Evolutionary conservation across 2,113 vertebrate genomes (phyloP), one percentile per base, ranked within the genome.

Genomic region (Amblyornis subalaris): DNA sequence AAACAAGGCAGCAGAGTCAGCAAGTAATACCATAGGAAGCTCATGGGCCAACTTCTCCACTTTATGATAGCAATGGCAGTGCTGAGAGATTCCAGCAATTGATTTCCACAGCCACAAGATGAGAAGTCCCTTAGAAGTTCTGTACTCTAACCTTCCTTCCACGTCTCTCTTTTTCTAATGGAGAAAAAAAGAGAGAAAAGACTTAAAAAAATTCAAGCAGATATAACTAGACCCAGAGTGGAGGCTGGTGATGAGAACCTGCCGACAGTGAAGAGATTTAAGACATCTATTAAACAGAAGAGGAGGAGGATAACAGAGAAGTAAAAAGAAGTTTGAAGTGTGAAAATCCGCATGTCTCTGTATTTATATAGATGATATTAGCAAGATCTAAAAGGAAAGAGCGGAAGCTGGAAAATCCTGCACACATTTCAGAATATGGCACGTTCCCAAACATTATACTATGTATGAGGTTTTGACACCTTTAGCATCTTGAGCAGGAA

Each of bases 191-290:
- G 23, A 50, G 31, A 26, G 9, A 47, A 75, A 53, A 55, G 24
- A 77, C 35, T n/a, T 64, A 58, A 50, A 48, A 47, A 50, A 69
- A 58, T 2, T 42, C 42, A 40, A 54, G 54, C 62, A 95, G 71
- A 51, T 88, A 79, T 71, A 90, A 76, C 51, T 35, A 36, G 36
- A 87, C 83, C 60, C 47, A 70, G 69, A 74, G 64, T 88, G 85
- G 82, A 93, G 90, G 91, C 64, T 88, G 64, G 40, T 91, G 71
- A 83, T 64, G 36, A 88, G 72, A 90, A 94, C 54, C 71, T 91
- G 81, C 75, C 3, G 0, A 88, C 42, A 83, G 71, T 1, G 1
- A 42, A 58, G 71, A 31, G 44, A 71, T 91, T 89, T 58, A 91
- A 91, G 65, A 44, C 57, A 60, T 48, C 44, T 76, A 91, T 88